phyloP scores from a whole-genome alignment of 1,140 invertebrate genomes.

The Drosophila murphyi region DNA sequence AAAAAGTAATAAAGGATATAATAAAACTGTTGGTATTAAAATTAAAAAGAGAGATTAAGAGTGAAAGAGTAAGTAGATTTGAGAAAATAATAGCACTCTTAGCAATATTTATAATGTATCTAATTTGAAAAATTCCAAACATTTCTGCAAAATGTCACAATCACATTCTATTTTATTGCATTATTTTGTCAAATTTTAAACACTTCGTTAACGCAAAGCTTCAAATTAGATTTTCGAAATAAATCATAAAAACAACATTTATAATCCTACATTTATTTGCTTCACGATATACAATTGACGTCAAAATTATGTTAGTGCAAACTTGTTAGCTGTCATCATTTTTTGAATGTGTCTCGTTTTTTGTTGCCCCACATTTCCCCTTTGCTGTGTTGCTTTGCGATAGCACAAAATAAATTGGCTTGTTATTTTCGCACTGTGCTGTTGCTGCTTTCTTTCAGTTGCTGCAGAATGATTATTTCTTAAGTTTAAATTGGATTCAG shows the following conservation, averaged over 20 bases:
- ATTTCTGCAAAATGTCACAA: too few relatives aligned
- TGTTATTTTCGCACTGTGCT: slow-evolving; percentile 14
- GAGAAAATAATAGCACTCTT: too few relatives aligned
- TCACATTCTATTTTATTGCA: too few relatives aligned
- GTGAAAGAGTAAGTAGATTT: too few relatives aligned
- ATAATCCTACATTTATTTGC: not conserved
- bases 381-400: not conserved
- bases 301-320: slow-evolving; percentile 8
- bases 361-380: not conserved
- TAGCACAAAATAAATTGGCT: slow-evolving; percentile 19
- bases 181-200: too few relatives aligned
- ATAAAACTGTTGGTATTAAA: not conserved
- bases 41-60: not conserved
- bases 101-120: too few relatives aligned
- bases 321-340: slow-evolving; percentile 18
- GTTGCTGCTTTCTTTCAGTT: not conserved
- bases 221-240: too few relatives aligned
- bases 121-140: too few relatives aligned
- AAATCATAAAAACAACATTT: not conserved
- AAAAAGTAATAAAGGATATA: too few relatives aligned
- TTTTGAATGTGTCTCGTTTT: slow-evolving; percentile 1
- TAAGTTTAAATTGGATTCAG: slow-evolving; percentile 13
- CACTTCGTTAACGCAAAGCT: too few relatives aligned
- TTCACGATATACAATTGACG: not conserved
- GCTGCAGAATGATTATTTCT: slow-evolving; percentile 21